Conservation (phyloP, 2,888 invertebrate genomes). For the Drosophila niveifrons region DNA sequence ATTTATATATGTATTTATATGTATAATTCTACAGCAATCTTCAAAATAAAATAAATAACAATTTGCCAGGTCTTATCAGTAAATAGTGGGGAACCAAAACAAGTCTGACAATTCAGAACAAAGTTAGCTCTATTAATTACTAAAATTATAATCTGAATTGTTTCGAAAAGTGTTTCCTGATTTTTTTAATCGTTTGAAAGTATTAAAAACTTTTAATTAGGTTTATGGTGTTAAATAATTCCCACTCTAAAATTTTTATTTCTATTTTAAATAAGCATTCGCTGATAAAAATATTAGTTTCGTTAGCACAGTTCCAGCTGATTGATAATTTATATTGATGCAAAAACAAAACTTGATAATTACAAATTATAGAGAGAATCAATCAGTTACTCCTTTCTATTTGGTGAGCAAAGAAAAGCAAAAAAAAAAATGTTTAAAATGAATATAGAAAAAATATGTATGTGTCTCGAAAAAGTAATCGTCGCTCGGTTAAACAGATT, state of each 20-base stretch:
- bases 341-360: background rate
- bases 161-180: background rate
- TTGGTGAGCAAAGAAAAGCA: too few relatives aligned
- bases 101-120: slow-evolving; percentile 8
- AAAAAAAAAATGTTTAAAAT: too few relatives aligned
- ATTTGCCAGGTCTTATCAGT: slow-evolving; percentile 49
- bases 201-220: background rate
- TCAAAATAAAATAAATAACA: slow-evolving; percentile 29
- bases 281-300: slow-evolving; percentile 4
- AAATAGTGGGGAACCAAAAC: slow-evolving; percentile 7
- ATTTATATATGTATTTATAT: background rate
- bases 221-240: slow-evolving; percentile 1
- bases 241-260: background rate
- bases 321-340: slow-evolving; percentile 12
- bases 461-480: background rate
- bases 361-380: background rate
- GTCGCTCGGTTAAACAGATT: too few relatives aligned
- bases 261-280: background rate
- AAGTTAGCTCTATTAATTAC: slow-evolving; percentile 18
- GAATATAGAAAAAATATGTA: background rate
- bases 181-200: background rate
- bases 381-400: background rate
- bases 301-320: background rate
- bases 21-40: slow-evolving; percentile 5
- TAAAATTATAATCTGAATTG: slow-evolving; percentile 4